Evolutionary conservation across 2,797 vertebrate species (phyloP).

Genomic region (Leuciscus waleckii): DNA sequence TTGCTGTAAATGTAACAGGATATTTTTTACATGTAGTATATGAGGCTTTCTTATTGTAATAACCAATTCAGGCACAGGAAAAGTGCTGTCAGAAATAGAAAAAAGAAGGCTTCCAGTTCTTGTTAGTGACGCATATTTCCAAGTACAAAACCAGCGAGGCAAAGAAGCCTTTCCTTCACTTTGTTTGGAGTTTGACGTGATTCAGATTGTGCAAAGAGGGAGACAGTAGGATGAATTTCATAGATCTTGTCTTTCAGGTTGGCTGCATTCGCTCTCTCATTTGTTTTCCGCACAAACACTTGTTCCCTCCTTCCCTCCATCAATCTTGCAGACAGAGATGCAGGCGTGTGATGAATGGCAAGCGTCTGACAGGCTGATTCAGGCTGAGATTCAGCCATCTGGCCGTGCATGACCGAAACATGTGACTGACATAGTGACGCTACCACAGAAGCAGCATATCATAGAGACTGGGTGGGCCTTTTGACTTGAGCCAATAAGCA

Average conservation of each 20-base stretch:
- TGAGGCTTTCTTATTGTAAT: slow-evolving; percentile 43
- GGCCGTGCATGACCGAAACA: not conserved
- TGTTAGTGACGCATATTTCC: slow-evolving; percentile 52
- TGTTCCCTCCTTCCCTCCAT: slow-evolving; percentile 40
- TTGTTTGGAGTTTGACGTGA: slow-evolving; percentile 45
- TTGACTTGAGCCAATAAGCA: not conserved
- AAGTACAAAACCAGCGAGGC: slow-evolving; percentile 39
- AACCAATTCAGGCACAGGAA: slow-evolving; percentile 30
- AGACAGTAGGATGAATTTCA: slow-evolving; percentile 36
- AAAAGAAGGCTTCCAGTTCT: slow-evolving; percentile 33
- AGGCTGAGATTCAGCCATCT: slow-evolving; percentile 5
- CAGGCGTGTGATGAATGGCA: slow-evolving; percentile 10
- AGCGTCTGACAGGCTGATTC: slow-evolving; percentile 14
- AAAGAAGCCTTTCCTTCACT: slow-evolving; percentile 27
- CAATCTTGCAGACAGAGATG: slow-evolving; percentile 35
- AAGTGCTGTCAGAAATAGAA: slow-evolving; percentile 24
- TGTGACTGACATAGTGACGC: slow-evolving; percentile 16
- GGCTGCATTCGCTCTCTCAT: slow-evolving; percentile 43
- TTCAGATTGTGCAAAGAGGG: slow-evolving; percentile 21
- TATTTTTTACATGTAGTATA: slow-evolving; percentile 3
- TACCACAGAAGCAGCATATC: not conserved
- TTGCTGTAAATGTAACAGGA: not conserved
- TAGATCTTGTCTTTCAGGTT: slow-evolving; percentile 52
- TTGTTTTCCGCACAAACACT: slow-evolving; percentile 46
- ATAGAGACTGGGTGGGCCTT: not conserved